Base-by-base conservation (phyloP, 2,113 vertebrate genomes). In the Nyctibius bracteatus region DNA sequence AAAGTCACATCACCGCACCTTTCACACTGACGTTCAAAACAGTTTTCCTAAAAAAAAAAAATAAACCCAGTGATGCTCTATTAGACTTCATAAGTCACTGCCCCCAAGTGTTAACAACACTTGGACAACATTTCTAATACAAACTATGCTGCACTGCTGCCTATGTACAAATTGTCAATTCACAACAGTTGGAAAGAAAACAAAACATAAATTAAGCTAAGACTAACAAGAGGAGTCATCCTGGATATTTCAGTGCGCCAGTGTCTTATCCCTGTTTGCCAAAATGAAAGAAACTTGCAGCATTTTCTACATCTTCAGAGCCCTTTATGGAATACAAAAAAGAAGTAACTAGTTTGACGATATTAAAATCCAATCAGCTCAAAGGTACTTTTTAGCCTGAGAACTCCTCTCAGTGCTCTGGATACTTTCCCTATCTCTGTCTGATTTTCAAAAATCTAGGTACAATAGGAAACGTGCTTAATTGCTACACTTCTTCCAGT, bases 81-180 rank as follows among this genome's bases (percentile, higher is more conserved):
- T 62, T 25, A 83, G 10, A 43, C 24, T 67, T 78, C 37, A 23
- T 52, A 22, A 63, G 24, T 47, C 77, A 57, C 24, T 47, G 35
- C 7, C 7, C 18, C 8, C 23, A 71, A 10, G 4, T 6, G 7
- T 59, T 61, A 46, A 12, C 27, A 49, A 33, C 1, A 0, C 15
- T 1, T 41, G 11, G 55, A 37, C 25, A 68, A 14, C 33, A 47
- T 47, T 87, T 90, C 17, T n/a, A 79, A 52, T 6, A 63, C 7
- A 59, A 66, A 70, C 24, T 20, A 44, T n/a, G 23, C 35, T 43
- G 41, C 30, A 83, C 30, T 10, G 31, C 18, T 44, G 61, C 13
- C 33, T 46, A 55, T 5, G 4, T 6, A 43, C 8, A 89, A 86
- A 37, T 2, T 74, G 18, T 31, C 43, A 58, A 33, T 27, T 84